phyloP scores from a whole-genome alignment of 2,797 vertebrate species.

The Austrolebias charrua region DNA sequence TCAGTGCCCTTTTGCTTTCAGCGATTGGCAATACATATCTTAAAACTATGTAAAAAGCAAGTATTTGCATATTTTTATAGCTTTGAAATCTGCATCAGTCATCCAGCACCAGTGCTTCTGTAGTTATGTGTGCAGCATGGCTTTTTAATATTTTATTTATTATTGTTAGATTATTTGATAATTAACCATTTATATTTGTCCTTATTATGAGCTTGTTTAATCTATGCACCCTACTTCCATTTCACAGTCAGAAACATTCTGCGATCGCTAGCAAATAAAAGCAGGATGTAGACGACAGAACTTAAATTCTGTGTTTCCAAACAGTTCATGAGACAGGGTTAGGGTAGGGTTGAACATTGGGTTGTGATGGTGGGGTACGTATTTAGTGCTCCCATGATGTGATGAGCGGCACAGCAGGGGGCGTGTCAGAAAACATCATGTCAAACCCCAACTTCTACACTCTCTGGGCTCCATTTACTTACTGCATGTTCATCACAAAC shows the following conservation, averaged over 20 bases:
- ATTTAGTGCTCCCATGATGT: constrained; percentile 40
- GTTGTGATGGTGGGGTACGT: constrained; percentile 16
- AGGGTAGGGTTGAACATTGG: constrained; percentile 7
- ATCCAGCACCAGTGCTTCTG: constrained; percentile 10
- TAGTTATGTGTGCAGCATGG: constrained; percentile 8
- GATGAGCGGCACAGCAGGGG: constrained; percentile 24
- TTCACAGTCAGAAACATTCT: background rate
- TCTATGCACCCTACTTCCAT: constrained; percentile 2
- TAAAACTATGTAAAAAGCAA: constrained; percentile 7
- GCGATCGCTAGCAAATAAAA: constrained; percentile 37
- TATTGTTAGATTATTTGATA: constrained; percentile 5
- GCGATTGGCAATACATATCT: background rate
- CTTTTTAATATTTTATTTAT: constrained; percentile 6
- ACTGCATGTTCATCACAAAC: constrained; percentile 15
- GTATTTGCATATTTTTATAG: constrained; percentile 36
- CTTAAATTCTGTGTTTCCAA: constrained; percentile 22
- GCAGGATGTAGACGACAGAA: constrained; percentile 12
- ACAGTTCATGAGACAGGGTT: constrained; percentile 5
- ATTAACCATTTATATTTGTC: constrained; percentile 34
- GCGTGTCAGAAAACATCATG: constrained; percentile 21
- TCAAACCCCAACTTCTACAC: constrained; percentile 8
- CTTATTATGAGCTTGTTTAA: constrained; percentile 28
- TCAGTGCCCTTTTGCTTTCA: no score
- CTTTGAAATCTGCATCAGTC: constrained; percentile 28
- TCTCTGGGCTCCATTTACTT: constrained; percentile 8